Evolutionary conservation across 1,140 invertebrate genomes (phyloP).

Genomic region (Diorhabda carinulata): DNA sequence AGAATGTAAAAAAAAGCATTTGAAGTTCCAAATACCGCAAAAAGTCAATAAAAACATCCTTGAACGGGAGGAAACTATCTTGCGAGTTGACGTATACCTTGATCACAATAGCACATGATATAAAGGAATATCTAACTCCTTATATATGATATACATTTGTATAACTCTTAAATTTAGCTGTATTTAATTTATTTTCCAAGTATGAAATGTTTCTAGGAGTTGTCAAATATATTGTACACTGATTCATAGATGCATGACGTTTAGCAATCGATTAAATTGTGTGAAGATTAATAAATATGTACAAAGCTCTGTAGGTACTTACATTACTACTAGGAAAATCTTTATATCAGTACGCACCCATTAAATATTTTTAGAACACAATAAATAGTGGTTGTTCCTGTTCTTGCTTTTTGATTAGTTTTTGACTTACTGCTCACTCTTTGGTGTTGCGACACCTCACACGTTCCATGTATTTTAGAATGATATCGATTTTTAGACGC

Average conservation of each 20-base stretch:
- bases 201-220: neutral
- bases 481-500: neutral
- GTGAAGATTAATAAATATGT: neutral
- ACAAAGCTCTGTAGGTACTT: neutral
- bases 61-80: neutral
- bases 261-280: neutral
- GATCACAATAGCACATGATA: too few relatives aligned
- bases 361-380: slow-evolving; percentile 1
- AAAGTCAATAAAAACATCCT: neutral
- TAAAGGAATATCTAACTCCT: too few relatives aligned
- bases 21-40: neutral
- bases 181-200: neutral
- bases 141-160: neutral
- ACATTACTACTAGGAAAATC: neutral
- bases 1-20: too few relatives aligned
- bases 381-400: neutral
- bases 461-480: neutral
- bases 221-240: neutral
- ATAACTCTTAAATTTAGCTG: neutral
- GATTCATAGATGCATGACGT: neutral
- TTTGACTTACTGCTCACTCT: neutral
- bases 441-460: neutral
- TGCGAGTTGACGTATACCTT: too few relatives aligned
- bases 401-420: slow-evolving; percentile 1
- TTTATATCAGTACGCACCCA: neutral